Evolutionary conservation across 2,113 vertebrate species (phyloP), one percentile per base, ranked within the genome.

Genomic region (Eretmochelys imbricata): DNA sequence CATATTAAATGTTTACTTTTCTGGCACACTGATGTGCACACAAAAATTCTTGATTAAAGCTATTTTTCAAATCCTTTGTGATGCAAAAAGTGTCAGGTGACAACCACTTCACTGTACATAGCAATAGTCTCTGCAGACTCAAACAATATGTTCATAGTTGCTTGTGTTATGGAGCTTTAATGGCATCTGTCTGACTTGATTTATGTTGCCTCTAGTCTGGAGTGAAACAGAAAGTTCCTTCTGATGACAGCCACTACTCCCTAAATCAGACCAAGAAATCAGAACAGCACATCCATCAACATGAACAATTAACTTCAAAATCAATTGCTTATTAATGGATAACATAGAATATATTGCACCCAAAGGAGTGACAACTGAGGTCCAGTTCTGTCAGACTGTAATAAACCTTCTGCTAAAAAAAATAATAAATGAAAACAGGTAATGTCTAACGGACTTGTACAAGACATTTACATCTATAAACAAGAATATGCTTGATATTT

Each of bases 241-340:
- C 24, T 88, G 83, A 81, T 94, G 75, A 76, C 90, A 94, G 82
- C 48, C 69, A 88, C 88, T 50, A 69, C n/a, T 90, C 90, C 55
- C 31, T 88, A 91, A 93, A 91, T 92, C 46, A 8, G 8, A 88
- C 54, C 80, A 89, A 93, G 94, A 93, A 94, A 89, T 53, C 79
- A 42, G 51, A 81, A 55, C 53, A 88, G 27, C 46, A 75, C 69
- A 97, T 91, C 89, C 81, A 89, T 95, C 94, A 84, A 48, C 87
- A 87, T 85, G 82, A 92, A 87, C 81, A 85, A 88, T 78, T 82
- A 94, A 55, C 80, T 87, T 85, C 55, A 85, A 96, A 96, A 91
- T 91, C 92, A 91, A 87, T 85, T 91, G 38, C 65, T 96, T 95
- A 89, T 94, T 96, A 96, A 94, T 84, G 69, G 46, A 75, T 55